phyloP scores from a whole-genome alignment of 2,797 vertebrate species.

The Thamnophis elegans region DNA sequence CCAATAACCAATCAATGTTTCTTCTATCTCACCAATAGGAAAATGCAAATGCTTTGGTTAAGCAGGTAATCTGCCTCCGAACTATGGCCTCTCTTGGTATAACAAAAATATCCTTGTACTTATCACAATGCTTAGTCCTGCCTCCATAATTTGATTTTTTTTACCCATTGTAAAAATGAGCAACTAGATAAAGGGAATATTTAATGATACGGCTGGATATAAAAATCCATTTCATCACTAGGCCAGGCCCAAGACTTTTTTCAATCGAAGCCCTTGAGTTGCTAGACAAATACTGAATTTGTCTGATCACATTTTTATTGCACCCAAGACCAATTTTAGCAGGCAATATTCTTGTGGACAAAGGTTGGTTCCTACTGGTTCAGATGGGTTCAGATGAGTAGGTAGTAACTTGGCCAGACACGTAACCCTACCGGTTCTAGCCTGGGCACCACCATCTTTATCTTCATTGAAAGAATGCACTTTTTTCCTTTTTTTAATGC shows the following conservation, averaged over 20 bases:
- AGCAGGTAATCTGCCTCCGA: background rate
- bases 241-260: background rate
- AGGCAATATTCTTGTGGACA: background rate
- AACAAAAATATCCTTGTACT: background rate
- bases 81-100: background rate
- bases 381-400: no score
- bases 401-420: no score
- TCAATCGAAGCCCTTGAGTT: background rate
- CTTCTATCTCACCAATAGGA: background rate
- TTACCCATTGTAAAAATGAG: background rate
- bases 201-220: background rate
- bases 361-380: no score
- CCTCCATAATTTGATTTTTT: background rate
- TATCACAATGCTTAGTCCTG: no score
- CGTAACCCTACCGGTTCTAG: no score
- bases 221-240: background rate
- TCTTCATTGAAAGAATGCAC: no score
- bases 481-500: no score
- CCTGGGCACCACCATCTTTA: no score
- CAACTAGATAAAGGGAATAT: background rate
- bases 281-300: background rate
- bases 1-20: background rate
- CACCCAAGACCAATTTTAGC: background rate
- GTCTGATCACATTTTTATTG: background rate
- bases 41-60: background rate